Evolutionary conservation across 2,888 invertebrate species (phyloP).

Genomic region (Hyposoter didymator): DNA sequence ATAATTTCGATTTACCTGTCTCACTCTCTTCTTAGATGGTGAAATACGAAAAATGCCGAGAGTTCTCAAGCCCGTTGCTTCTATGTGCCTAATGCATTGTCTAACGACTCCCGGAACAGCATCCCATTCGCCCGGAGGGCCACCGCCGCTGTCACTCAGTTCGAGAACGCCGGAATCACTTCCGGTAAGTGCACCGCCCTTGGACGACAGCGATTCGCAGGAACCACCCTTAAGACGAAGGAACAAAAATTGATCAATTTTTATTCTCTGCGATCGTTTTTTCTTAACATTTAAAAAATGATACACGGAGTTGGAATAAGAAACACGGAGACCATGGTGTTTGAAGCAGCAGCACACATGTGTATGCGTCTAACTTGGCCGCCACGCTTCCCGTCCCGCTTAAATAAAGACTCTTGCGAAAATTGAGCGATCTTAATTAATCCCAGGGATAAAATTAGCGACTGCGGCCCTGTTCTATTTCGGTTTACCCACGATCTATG

Average conservation of each 20-base stretch:
- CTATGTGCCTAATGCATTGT: conserved; percentile 93
- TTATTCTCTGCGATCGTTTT: not conserved
- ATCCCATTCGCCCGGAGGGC: conserved; percentile 82
- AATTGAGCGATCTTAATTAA: conserved; percentile 82
- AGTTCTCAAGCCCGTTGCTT: conserved; percentile 92
- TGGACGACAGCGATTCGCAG: conserved; percentile 89
- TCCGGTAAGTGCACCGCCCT: conserved; percentile 80
- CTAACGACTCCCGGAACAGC: conserved; percentile 91
- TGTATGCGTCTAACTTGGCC: conserved; percentile 62
- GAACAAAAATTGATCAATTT: not conserved
- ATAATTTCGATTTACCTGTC: conserved; percentile 88
- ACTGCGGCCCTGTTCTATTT: conserved; percentile 79
- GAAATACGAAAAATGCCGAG: conserved; percentile 97
- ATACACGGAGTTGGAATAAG: not conserved
- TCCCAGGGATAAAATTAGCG: conserved; percentile 80
- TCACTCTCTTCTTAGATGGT: conserved; percentile 95
- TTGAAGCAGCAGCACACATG: conserved; percentile 6
- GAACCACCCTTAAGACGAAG: conserved; percentile 89
- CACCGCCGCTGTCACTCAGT: conserved; percentile 86
- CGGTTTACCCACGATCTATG: conserved; percentile 75
- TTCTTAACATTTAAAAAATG: not conserved
- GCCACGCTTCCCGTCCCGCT: conserved; percentile 72
- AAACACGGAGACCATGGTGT: not conserved
- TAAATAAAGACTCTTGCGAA: conserved; percentile 78
- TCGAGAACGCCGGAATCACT: conserved; percentile 81